Base-by-base conservation (phyloP, 2,888 invertebrate genomes). In the Oscheius sp. region DNA sequence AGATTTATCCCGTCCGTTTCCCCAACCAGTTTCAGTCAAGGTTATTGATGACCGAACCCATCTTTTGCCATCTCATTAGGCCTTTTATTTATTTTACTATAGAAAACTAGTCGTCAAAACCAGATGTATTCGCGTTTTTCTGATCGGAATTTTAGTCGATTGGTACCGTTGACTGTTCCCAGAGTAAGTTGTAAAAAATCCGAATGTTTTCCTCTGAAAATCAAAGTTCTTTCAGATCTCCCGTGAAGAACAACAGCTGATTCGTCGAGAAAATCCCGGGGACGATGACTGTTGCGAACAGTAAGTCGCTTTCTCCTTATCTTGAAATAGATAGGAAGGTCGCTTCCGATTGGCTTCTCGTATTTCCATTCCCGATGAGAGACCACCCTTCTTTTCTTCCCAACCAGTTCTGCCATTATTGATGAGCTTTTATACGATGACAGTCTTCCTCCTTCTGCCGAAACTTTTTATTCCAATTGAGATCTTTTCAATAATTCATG, bases 231-330 rank as follows among this genome's bases (percentile, higher is more conserved):
- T 55, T 55, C 55, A 55, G 55, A 33, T 55, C 8, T 17, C 55
- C 34, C 55, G 55, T 20, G 23, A n/a, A 48, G 27, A 48, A 10
- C 37, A n/a, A 42, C 20, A 42, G 4, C 12, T 42, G 42, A 42
- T n/a, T 23, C n/a, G 34, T 15, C 20, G 61, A 42, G 45, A 42
- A 17, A 5, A 42, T n/a, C 27, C 23, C 37, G 34, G 10, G n/a
- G 61, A 61, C 10, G 61, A 61, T 42, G 61, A 61, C 45, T 61
- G 61, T 33, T 61, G 61, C 20, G 61, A 61, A 61, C 61, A 61
- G 61, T 61, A 45, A 45, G 61, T 61, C n/a, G 12, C n/a, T 25
- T 23, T 55, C 25, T 48, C 25, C 48, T 48, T 48, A 48, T 48
- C 48, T n/a, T n/a, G n/a, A n/a, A n/a, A n/a, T n/a, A n/a, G n/a